These are phyloP conservation scores for Grammomys surdaster DNA, from an alignment of 2,113 vertebrate species.

Conservation along the genomic window DNA sequence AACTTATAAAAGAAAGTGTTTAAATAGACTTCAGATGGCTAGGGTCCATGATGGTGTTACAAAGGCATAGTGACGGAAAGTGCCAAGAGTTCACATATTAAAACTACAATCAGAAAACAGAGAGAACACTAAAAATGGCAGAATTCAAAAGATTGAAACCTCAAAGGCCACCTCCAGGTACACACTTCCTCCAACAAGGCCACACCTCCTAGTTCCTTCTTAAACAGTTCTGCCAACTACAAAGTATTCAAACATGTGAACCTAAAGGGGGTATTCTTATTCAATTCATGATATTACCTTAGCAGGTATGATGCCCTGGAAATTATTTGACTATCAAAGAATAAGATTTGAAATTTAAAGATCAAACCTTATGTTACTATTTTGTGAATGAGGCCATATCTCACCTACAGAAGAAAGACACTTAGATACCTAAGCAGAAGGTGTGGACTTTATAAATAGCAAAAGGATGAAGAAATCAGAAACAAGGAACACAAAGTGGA, in stretches of 20 bases:
- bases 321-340: neutral
- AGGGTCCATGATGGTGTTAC: neutral
- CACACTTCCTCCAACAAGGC: neutral
- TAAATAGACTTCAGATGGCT: neutral
- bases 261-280: neutral
- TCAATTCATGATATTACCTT: neutral
- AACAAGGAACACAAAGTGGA: neutral
- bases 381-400: neutral
- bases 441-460: neutral
- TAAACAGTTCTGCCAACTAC: neutral
- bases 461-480: neutral
- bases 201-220: neutral
- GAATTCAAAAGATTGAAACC: neutral
- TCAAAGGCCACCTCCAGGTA: neutral
- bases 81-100: neutral
- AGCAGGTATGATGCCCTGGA: neutral
- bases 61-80: neutral
- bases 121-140: neutral
- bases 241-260: neutral
- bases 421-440: neutral
- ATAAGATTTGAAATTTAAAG: conserved; percentile 1
- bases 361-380: neutral
- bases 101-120: neutral
- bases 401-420: neutral
- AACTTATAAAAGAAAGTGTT: neutral